Evolutionary conservation across 1,140 invertebrate species (phyloP).

Genomic region (Psilanteris sp.): DNA sequence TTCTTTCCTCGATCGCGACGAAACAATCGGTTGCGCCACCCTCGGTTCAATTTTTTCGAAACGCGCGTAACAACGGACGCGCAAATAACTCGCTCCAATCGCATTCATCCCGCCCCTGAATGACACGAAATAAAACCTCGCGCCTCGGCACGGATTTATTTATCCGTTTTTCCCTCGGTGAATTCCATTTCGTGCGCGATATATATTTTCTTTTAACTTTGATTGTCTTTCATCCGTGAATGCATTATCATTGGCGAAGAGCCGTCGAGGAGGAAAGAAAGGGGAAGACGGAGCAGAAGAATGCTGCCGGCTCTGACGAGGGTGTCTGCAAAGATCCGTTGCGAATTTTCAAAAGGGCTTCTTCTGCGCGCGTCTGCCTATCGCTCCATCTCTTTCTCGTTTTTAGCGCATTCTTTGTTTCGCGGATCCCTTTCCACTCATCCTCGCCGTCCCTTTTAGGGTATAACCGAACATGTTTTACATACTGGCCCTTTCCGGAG

Average conservation of each 20-base stretch:
- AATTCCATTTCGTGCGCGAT: slow-evolving; percentile 43
- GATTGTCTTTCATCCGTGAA: slow-evolving; percentile 52
- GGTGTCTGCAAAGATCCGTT: slow-evolving; percentile 68
- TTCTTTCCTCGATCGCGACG: too few species aligned
- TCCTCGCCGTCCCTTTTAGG: slow-evolving; percentile 15
- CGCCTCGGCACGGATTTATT: slow-evolving; percentile 29
- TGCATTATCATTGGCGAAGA: slow-evolving; percentile 50
- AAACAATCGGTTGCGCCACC: too few species aligned
- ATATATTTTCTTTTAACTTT: slow-evolving; percentile 55
- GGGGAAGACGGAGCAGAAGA: slow-evolving; percentile 37
- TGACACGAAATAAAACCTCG: too few species aligned
- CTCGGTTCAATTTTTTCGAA: too few species aligned
- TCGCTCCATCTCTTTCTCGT: slow-evolving; percentile 18
- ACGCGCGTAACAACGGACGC: too few species aligned
- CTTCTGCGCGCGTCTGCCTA: slow-evolving; percentile 18
- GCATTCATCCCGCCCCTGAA: too few species aligned
- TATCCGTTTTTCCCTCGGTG: slow-evolving; percentile 28
- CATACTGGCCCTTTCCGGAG: slow-evolving; percentile 59
- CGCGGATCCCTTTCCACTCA: slow-evolving; percentile 9
- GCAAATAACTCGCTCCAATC: too few species aligned
- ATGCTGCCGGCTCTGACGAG: slow-evolving; percentile 66
- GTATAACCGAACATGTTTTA: slow-evolving; percentile 62
- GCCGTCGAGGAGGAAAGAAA: slow-evolving; percentile 11
- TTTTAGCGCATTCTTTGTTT: slow-evolving; percentile 51
- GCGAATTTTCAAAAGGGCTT: slow-evolving; percentile 72